Base-by-base conservation (phyloP, 64 coral and sea anemone genomes). In the Montipora capricornis region DNA sequence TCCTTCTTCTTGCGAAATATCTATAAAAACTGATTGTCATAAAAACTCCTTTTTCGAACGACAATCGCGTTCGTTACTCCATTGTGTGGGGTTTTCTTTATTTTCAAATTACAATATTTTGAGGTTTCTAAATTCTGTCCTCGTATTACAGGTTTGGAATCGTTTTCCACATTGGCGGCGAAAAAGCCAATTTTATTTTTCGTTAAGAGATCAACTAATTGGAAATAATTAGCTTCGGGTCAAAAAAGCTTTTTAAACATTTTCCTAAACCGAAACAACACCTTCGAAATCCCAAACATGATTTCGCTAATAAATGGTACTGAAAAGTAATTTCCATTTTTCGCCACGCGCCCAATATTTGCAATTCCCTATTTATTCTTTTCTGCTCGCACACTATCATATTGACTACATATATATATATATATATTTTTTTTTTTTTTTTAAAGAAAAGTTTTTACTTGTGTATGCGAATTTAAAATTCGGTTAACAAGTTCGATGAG, bases 191-290 rank as follows among this genome's bases (percentile, higher is more conserved):
- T 64, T 4, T 12, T 64, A 64, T 16, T 12, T 64, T 49, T 16
- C 17, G 48, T 84, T 47, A 84, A 69, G 3, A 86, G 19, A 86
- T 71, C 20, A 50, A 49, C 45, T 71, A 51, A 86, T 70, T 83
- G 13, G 37, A 16, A 22, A 68, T 47, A 83, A 83, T 83, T 68
- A 82, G 3, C 10, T 1, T 17, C 52, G 11, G 26, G 13, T 19
- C 8, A 24, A 20, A 9, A 17, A 53, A 47, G 2, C 9, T 10
- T 76, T 76, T 76, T 1, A 1, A 24, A 16, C 17, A 37, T 68
- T 44, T 64, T 46, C 57, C 37, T 24, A 19, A 46, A 68, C 15
- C 26, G 47, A 68, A 67, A 68, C 81, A 68, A 47, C 14, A 68
- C 14, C 44, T 83, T 67, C 14, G 37, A 67, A 67, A 19, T 12